A percentile compares a stretch with the other conserved stretches of the same genome.
phyloP scores from a whole-genome alignment of 2,113 vertebrate genomes.

The Lamprotornis superbus region DNA sequence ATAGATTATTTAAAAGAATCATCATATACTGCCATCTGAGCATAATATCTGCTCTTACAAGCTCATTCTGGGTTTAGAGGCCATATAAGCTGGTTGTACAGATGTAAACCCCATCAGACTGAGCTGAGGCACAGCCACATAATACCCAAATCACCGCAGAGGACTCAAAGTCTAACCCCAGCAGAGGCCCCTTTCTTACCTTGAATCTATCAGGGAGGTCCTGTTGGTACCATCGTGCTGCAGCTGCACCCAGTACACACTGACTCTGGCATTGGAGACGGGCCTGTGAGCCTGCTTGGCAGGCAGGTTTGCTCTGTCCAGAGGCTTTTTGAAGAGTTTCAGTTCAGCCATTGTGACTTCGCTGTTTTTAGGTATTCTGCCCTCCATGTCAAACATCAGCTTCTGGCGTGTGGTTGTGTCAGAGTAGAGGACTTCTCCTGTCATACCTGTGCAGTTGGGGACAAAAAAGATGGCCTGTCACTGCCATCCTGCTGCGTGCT shows the following conservation, averaged over 20 bases:
- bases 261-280: slow-evolving; percentile 83
- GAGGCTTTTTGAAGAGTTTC: slow-evolving; percentile 87
- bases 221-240: slow-evolving; percentile 83
- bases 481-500: not conserved
- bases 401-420: slow-evolving; percentile 78
- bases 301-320: slow-evolving; percentile 67
- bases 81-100: not conserved
- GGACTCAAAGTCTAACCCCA: not conserved
- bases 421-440: slow-evolving; percentile 80
- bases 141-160: not conserved
- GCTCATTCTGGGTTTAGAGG: not conserved
- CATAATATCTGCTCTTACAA: not conserved
- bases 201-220: slow-evolving; percentile 89
- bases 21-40: not conserved
- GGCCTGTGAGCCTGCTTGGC: slow-evolving; percentile 67
- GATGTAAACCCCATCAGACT: not conserved
- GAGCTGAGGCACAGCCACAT: not conserved
- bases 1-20: not conserved
- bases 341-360: slow-evolving; percentile 94
- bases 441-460: slow-evolving; percentile 72
- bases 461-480: not conserved
- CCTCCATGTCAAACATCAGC: slow-evolving; percentile 89
- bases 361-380: slow-evolving; percentile 85
- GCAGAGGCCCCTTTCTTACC: slow-evolving; percentile 68
- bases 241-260: slow-evolving; percentile 87